Evolutionary conservation across 2,113 vertebrate genomes (phyloP).

Genomic region (Hepsetus odoe): DNA sequence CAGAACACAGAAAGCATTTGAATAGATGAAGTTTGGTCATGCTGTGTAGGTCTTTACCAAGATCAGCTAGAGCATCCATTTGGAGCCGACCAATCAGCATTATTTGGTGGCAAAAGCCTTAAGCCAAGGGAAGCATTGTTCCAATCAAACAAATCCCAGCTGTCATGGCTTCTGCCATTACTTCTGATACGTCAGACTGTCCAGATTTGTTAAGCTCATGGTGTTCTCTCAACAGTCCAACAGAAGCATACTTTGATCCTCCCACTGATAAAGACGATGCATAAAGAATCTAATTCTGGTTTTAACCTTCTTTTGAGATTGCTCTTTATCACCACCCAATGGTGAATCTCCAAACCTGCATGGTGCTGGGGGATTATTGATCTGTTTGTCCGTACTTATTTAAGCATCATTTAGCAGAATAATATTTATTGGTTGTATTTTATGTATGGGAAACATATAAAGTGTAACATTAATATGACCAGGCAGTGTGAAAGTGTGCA

Average conservation of each 20-base stretch:
- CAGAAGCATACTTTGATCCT: neutral
- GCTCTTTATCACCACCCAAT: constrained; percentile 66
- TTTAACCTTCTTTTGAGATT: neutral
- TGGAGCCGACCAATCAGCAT: neutral
- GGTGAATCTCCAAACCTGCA: constrained; percentile 72
- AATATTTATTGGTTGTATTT: neutral
- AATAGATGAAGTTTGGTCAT: too few relatives aligned
- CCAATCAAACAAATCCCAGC: neutral
- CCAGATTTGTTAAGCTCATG: neutral
- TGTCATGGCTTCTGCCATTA: neutral
- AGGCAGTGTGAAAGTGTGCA: too few relatives aligned
- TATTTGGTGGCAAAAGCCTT: neutral
- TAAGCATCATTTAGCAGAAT: neutral
- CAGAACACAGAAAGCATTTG: too few relatives aligned
- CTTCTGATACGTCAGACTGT: neutral
- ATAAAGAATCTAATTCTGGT: neutral
- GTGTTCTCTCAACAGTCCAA: neutral
- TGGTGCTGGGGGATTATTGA: neutral
- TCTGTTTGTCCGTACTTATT: neutral
- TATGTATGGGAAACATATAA: neutral
- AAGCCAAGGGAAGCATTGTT: neutral
- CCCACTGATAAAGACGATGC: neutral
- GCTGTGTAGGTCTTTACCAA: too few relatives aligned
- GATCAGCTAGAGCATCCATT: too few relatives aligned
- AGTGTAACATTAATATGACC: too few relatives aligned